Evolutionary conservation across 2,888 invertebrate species (phyloP).

Genomic region (Geotrupes spiniger): DNA sequence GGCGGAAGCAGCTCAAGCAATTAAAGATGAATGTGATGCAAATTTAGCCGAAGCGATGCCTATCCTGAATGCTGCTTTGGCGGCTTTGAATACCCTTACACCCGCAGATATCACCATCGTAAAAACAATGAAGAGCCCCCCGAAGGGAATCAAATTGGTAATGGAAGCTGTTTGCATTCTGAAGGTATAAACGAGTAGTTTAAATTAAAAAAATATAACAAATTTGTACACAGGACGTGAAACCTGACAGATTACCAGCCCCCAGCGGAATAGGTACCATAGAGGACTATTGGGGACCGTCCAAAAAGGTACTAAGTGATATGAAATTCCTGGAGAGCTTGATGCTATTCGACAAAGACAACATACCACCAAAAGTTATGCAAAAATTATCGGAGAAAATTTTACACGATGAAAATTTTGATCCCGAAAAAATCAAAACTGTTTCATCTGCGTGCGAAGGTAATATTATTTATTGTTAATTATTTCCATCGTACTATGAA

Average conservation of each 20-base stretch:
- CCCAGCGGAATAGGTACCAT: conserved; percentile 78
- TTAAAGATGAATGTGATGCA: conserved; percentile 91
- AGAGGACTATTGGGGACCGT: conserved; percentile 93
- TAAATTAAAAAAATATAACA: background rate
- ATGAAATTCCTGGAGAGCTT: conserved; percentile 88
- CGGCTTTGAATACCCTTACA: conserved; percentile 86
- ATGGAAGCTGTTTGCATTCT: conserved; percentile 96
- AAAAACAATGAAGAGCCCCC: conserved; percentile 96
- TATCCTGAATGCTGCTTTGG: conserved; percentile 79
- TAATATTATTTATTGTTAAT: conserved; percentile 33
- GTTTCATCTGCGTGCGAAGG: conserved; percentile 91
- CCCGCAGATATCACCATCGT: conserved; percentile 88
- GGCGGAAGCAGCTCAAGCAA: conserved; percentile 73
- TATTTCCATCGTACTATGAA: background rate
- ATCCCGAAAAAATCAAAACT: conserved; percentile 83
- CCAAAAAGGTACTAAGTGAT: conserved; percentile 84
- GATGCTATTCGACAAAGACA: conserved; percentile 89
- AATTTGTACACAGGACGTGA: conserved; percentile 61
- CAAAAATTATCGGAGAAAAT: conserved; percentile 80
- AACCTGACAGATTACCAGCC: conserved; percentile 83
- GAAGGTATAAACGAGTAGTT: conserved; percentile 56
- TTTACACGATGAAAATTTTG: conserved; percentile 80
- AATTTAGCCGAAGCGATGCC: conserved; percentile 91
- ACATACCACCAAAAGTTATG: conserved; percentile 80
- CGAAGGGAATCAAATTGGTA: conserved; percentile 81